These are phyloP conservation scores for Dinocampus coccinellae DNA, from an alignment of 2,888 invertebrate genomes.

Conservation along the genomic window DNA sequence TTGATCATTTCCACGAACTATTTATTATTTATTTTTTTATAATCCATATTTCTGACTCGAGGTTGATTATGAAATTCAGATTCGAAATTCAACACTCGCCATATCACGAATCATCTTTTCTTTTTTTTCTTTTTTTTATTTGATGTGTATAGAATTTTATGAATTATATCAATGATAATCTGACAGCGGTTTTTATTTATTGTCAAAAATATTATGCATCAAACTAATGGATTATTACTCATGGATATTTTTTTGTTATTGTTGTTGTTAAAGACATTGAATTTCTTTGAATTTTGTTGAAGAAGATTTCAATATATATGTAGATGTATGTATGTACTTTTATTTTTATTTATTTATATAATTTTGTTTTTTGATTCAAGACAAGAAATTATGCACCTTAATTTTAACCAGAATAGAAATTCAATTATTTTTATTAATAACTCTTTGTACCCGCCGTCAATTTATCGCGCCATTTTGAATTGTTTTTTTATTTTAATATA, in stretches of 20 bases:
- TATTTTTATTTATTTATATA: not conserved
- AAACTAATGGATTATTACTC: not conserved
- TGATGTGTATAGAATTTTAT: not conserved
- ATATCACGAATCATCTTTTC: not conserved
- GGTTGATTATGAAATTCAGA: not conserved
- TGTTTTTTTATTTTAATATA: not conserved
- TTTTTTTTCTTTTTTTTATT: not conserved
- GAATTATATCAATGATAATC: not conserved
- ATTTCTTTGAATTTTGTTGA: not conserved
- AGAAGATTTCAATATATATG: too few relatives aligned
- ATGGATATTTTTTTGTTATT: not conserved
- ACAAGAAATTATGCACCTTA: not conserved
- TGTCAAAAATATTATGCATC: not conserved
- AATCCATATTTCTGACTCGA: not conserved
- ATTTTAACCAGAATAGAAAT: not conserved
- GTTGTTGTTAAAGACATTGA: not conserved
- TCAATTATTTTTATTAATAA: not conserved
- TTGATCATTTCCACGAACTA: too few relatives aligned
- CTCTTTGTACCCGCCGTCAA: not conserved
- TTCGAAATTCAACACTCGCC: not conserved
- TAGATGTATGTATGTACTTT: too few relatives aligned
- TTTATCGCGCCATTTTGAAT: not conserved
- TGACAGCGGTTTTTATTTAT: conserved; percentile 1
- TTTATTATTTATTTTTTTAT: not conserved
- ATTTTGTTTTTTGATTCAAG: not conserved